These are phyloP conservation scores for Dasyurus viverrinus DNA, from an alignment of 2,113 vertebrate species.

Conservation along the genomic window DNA sequence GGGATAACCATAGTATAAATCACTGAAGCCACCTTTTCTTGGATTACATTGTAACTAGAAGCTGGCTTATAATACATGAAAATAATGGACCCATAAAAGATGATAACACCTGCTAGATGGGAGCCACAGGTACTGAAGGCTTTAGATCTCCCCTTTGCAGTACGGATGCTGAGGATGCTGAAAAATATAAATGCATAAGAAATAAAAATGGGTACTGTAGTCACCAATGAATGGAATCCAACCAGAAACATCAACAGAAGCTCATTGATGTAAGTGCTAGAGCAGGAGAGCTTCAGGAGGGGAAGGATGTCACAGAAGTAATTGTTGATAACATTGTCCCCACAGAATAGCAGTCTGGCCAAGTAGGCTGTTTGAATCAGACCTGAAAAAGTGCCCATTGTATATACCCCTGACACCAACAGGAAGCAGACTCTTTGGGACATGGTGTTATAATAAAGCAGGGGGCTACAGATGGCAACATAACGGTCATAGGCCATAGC, in stretches of 20 bases:
- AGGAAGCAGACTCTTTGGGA: background rate
- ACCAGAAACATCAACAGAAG: background rate
- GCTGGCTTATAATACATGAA: conserved; percentile 54
- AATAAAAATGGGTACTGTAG: background rate
- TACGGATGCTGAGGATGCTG: background rate
- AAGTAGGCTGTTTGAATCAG: background rate
- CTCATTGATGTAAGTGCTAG: background rate
- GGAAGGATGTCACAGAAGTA: background rate
- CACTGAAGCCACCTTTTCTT: conserved; percentile 71
- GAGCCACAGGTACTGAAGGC: conserved; percentile 55
- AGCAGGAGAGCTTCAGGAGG: background rate
- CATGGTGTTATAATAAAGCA: background rate
- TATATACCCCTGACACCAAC: background rate
- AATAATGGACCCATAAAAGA: conserved; percentile 58
- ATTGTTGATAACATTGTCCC: background rate
- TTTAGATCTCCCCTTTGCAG: conserved; percentile 9
- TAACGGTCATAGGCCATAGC: conserved; percentile 8
- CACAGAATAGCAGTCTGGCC: background rate
- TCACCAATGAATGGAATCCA: background rate
- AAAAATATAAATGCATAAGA: background rate
- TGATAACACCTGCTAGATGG: conserved; percentile 41
- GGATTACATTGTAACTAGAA: conserved; percentile 40
- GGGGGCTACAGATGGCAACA: background rate
- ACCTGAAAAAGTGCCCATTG: background rate
- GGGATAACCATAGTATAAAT: conserved; percentile 74